A percentile compares a stretch with the other conserved stretches of the same genome.
phyloP scores from a whole-genome alignment of 1,140 invertebrate genomes.

The Rhyacophila brunnea region DNA sequence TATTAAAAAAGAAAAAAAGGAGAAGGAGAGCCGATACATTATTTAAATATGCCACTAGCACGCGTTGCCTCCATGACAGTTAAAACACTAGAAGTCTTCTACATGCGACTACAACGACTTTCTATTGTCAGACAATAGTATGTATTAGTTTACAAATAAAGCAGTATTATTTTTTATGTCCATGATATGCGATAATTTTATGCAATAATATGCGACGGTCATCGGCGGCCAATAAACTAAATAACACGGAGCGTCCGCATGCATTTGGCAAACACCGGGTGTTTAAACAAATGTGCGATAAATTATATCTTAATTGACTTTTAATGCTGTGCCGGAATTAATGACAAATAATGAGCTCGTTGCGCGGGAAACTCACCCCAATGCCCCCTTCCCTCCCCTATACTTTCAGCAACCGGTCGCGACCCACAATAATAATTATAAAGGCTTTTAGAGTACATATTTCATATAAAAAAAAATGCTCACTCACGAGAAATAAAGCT shows the following conservation, averaged over 20 bases:
- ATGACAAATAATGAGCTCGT: slow-evolving; percentile 28
- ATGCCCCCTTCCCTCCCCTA: not conserved
- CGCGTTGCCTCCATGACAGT: no score
- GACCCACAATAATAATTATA: not conserved
- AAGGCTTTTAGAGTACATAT: not conserved
- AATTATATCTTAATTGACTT: slow-evolving; percentile 33
- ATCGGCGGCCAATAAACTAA: not conserved
- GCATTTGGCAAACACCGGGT: slow-evolving; percentile 5
- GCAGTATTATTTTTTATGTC: no score
- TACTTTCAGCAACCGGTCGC: no score
- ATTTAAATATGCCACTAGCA: no score
- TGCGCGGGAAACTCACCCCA: not conserved
- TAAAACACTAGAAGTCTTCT: no score
- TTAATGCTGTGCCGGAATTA: slow-evolving; percentile 27
- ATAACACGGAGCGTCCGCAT: not conserved
- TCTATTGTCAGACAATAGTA: no score
- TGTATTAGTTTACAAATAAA: no score
- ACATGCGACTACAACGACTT: no score
- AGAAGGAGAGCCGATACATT: no score
- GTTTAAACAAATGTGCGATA: slow-evolving; percentile 10
- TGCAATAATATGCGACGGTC: no score
- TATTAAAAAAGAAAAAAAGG: no score
- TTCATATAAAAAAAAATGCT: not conserved
- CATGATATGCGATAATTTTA: no score
- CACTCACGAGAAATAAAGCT: not conserved